Evolutionary conservation across 2,888 invertebrate species (phyloP).

Genomic region (Dryocosmus kuriphilus): DNA sequence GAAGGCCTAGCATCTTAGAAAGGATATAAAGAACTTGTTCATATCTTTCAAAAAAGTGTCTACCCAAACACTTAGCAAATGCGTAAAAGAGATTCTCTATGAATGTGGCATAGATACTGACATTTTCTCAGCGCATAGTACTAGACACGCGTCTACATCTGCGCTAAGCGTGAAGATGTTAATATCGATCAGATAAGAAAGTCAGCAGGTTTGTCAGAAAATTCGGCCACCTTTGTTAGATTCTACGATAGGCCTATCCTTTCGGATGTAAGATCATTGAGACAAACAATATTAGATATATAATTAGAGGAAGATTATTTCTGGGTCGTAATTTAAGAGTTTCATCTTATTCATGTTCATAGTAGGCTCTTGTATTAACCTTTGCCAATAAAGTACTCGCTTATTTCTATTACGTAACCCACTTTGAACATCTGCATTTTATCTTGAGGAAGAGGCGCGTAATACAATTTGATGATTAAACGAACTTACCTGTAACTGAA

Average conservation of each 20-base stretch:
- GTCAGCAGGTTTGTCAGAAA: slow-evolving; percentile 43
- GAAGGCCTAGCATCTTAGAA: slow-evolving; percentile 44
- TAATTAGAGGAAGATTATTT: too few relatives aligned
- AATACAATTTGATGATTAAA: too few relatives aligned
- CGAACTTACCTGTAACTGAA: too few relatives aligned
- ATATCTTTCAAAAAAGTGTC: slow-evolving; percentile 44
- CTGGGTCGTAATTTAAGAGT: too few relatives aligned
- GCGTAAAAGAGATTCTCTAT: slow-evolving; percentile 46
- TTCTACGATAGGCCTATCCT: slow-evolving; percentile 45
- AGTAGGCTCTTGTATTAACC: too few relatives aligned
- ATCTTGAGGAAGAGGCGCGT: too few relatives aligned
- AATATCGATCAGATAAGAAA: slow-evolving; percentile 42
- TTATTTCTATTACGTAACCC: too few relatives aligned
- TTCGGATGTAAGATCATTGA: too few relatives aligned
- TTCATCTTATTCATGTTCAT: too few relatives aligned
- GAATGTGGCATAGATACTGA: slow-evolving; percentile 37
- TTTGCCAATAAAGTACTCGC: too few relatives aligned
- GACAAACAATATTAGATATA: too few relatives aligned
- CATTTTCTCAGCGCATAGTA: slow-evolving; percentile 36
- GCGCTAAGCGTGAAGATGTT: slow-evolving; percentile 41
- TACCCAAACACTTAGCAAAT: slow-evolving; percentile 46
- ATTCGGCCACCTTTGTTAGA: slow-evolving; percentile 30
- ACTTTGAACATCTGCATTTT: too few relatives aligned
- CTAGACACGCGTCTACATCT: slow-evolving; percentile 43
- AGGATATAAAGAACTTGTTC: slow-evolving; percentile 32